Base-by-base conservation (phyloP, 2,888 invertebrate genomes). In the Harpalus rubripes region DNA sequence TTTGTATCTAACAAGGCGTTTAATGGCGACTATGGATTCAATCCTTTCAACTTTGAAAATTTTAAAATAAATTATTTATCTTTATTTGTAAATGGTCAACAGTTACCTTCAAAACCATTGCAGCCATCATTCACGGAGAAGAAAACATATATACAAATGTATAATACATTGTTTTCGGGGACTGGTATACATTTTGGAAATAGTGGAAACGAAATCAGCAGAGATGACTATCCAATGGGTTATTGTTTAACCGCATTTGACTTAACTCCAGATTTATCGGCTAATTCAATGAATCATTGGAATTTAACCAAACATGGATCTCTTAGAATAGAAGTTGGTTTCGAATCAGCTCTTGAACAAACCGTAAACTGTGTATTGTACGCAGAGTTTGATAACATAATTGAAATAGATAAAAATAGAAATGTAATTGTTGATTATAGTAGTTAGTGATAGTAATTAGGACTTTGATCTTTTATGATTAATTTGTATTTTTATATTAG, bases 211-310 rank as follows among this genome's bases (percentile, higher is more conserved):
- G 61, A 68, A 32, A 86, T 88, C 32, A 81, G 81, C 7, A 63
- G 88, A 15, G 7, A 68, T 2, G 65, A 84, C 4, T 88, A 87
- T 58, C 26, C 86, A 1, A 8, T 83, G 0, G 88, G 88, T 0
- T 87, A 87, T 58, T 86, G 86, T 68, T 76, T 89, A 0, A 86
- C 86, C 39, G 87, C 86, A 10, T 88, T 89, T 58, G 88, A 89
- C 81, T 80, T 89, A 1, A 88, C 87, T 3, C 88, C 88, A 1
- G 88, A 88, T 86, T 76, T 88, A 2, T 87, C 87, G 1, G 88
- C 87, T 12, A 87, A 87, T 80, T 85, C 39, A 58, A 82, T 16
- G 7, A 15, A 39, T 0, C 87, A 86, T 39, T 88, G 87, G 87
- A 87, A 86, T 52, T 58, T 87, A 0, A 76, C 87, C 4, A 85